phyloP scores from a whole-genome alignment of 2,888 invertebrate species.

The Melikaiella ostensackeni region DNA sequence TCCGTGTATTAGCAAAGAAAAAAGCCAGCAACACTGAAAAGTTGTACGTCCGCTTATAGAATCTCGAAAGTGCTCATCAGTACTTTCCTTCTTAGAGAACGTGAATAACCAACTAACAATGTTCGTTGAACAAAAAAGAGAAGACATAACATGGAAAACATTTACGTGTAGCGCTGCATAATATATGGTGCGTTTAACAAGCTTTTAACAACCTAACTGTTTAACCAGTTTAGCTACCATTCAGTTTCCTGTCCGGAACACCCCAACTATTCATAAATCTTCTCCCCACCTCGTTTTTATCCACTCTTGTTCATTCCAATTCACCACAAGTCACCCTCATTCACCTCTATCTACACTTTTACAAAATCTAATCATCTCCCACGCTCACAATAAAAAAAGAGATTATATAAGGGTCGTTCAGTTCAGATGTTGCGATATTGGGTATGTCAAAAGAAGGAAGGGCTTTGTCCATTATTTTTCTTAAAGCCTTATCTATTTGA shows the following conservation, averaged over 20 bases:
- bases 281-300: neutral
- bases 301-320: constrained; percentile 20
- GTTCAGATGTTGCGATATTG: constrained; percentile 19
- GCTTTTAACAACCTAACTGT: constrained; percentile 11
- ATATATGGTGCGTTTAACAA: neutral
- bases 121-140: neutral
- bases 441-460: neutral
- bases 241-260: neutral
- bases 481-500: neutral
- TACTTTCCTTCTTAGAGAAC: neutral
- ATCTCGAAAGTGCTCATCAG: neutral
- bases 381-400: constrained; percentile 23
- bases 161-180: neutral
- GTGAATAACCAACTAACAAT: neutral
- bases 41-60: neutral
- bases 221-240: neutral
- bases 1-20: too few species aligned
- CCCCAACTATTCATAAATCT: constrained; percentile 20
- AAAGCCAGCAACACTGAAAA: neutral
- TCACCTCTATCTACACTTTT: constrained; percentile 8
- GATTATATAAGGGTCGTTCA: constrained; percentile 18
- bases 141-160: neutral
- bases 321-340: constrained; percentile 14
- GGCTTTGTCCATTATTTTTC: neutral
- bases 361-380: constrained; percentile 32